These are phyloP conservation scores for Odontocolon sp. DNA, from an alignment of 2,888 invertebrate genomes.

Conservation along the genomic window DNA sequence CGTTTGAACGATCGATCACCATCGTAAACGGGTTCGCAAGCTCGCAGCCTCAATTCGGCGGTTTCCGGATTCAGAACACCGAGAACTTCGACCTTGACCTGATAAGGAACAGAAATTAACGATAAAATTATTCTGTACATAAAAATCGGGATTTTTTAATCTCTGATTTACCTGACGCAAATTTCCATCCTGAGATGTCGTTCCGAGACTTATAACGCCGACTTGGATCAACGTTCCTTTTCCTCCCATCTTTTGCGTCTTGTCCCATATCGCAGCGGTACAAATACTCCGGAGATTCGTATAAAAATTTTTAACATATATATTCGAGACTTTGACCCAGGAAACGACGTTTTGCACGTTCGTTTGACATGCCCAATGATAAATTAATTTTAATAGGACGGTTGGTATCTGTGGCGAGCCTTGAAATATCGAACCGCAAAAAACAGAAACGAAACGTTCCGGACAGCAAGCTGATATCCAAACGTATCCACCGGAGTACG, in stretches of 20 bases:
- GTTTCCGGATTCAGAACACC: constrained; percentile 90
- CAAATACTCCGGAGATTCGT: constrained; percentile 89
- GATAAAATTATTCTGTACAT: neutral
- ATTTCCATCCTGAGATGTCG: constrained; percentile 88
- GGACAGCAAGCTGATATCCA: constrained; percentile 96
- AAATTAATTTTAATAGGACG: constrained; percentile 90
- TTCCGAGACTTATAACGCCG: constrained; percentile 93
- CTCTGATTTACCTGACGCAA: constrained; percentile 77
- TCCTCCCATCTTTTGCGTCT: constrained; percentile 88
- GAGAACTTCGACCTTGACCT: constrained; percentile 93
- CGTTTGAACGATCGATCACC: constrained; percentile 90
- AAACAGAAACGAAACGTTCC: constrained; percentile 92
- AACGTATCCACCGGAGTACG: constrained; percentile 94
- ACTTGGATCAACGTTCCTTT: constrained; percentile 81
- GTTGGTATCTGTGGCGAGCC: constrained; percentile 92
- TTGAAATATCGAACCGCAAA: constrained; percentile 93
- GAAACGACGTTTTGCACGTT: constrained; percentile 93
- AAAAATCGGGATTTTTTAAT: neutral
- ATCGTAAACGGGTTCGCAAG: constrained; percentile 91
- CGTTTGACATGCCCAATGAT: constrained; percentile 96
- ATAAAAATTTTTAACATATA: constrained; percentile 86
- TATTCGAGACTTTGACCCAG: constrained; percentile 91
- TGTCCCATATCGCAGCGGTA: constrained; percentile 90
- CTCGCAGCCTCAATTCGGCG: constrained; percentile 86
- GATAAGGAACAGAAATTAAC: too few species aligned